Evolutionary conservation across 2,797 vertebrate genomes (phyloP).

Genomic region (Neosilurus mollespiculum): DNA sequence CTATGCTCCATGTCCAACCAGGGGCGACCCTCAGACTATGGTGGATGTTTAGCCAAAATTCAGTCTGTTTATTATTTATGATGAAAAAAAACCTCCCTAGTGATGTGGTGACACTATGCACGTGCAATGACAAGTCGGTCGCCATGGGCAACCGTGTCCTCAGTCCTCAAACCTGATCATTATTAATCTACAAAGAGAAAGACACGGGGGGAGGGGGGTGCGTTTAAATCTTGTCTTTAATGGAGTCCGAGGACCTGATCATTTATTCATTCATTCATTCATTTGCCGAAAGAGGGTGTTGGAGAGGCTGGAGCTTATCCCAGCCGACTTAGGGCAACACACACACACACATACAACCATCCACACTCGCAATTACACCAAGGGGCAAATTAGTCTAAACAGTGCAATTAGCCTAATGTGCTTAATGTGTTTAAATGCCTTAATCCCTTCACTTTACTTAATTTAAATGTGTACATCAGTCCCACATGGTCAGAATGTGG

Average conservation of each 20-base stretch:
- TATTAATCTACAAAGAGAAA: neutral
- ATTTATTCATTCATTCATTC: neutral
- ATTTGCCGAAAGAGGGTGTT: no score
- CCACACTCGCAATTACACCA: no score
- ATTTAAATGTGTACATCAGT: no score
- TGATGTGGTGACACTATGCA: neutral
- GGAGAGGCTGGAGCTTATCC: no score
- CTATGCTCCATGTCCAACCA: neutral
- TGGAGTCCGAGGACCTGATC: neutral
- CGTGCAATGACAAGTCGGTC: constrained; percentile 7
- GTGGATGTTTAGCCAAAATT: neutral
- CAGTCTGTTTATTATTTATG: neutral
- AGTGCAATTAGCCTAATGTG: no score
- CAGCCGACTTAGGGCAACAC: no score
- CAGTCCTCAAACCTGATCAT: neutral
- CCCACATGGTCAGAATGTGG: no score
- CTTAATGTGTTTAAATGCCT: no score
- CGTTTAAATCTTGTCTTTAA: constrained; percentile 4
- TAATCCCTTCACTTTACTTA: no score
- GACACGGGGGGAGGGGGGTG: neutral
- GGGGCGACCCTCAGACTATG: neutral
- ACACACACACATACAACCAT: no score
- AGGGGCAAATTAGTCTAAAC: no score
- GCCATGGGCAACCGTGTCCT: constrained; percentile 25
- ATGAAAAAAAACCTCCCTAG: neutral